Evolutionary conservation across 2,113 vertebrate species (phyloP), one percentile per base, ranked within the genome.

Genomic region (Dendropsophus ebraccatus): DNA sequence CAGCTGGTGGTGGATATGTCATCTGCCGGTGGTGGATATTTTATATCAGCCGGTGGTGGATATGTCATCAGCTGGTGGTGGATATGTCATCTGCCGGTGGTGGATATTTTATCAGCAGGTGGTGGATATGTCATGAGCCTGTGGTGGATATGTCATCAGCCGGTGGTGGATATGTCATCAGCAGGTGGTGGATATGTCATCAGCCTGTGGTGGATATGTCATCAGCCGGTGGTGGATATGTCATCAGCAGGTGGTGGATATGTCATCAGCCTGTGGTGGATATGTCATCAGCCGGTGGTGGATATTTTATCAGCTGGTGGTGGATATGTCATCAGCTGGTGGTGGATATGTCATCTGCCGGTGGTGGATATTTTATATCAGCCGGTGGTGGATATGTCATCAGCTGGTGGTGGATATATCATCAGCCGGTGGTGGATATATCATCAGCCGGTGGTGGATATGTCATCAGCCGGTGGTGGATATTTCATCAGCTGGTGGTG

Each of bases 401-500:
- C n/a, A 47, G 75, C 49, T 80, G 76, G 84, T 80, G 84, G 84
- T 70, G 72, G 78, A 80, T 49, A 47, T 86, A 19, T 86, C 76
- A 79, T n/a, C n/a, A 47, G 75, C 49, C 72, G 76, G 84, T 80
- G 84, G 84, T 70, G 72, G 78, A 80, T 49, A 47, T 86, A 19
- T 86, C 76, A 79, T n/a, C n/a, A 47, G 75, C 49, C 72, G 76
- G 84, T 80, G 84, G 84, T 70, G 72, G 78, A 80, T 49, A 47
- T 86, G 19, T 86, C 76, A 79, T n/a, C n/a, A 47, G 75, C 49
- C 72, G 76, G 84, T 80, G 84, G 84, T 70, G 72, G 78, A 80
- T 49, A 47, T 86, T 25, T 86, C 76, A 79, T n/a, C n/a, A 47
- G 75, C 49, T 80, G 76, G 84, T 80, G 84, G 84, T 70, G 72